Percentiles rank a stretch among this genome's conserved stretches.
These are phyloP conservation scores for Enteromius treurensis DNA, from an alignment of 2,797 vertebrate genomes.

Conservation along the genomic window DNA sequence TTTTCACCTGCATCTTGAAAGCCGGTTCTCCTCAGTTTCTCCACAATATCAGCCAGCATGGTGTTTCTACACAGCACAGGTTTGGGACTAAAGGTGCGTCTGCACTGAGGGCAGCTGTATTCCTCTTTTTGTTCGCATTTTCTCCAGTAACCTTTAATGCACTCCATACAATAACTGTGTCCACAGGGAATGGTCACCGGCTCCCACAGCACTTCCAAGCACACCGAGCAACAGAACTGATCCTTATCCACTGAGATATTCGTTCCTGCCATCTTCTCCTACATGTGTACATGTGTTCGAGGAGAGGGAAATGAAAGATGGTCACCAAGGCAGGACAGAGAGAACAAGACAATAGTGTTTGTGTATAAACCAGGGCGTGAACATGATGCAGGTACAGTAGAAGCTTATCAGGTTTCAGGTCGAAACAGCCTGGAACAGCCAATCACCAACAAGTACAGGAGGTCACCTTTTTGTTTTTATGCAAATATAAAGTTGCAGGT, in stretches of 20 bases:
- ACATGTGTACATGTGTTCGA: background rate
- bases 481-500: slow-evolving; percentile 15
- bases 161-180: slow-evolving; percentile 77
- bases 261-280: slow-evolving; percentile 52
- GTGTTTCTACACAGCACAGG: slow-evolving; percentile 76
- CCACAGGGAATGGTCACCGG: slow-evolving; percentile 80
- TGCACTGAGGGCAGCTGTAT: slow-evolving; percentile 78
- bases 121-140: slow-evolving; percentile 67
- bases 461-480: slow-evolving; percentile 22
- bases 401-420: slow-evolving; percentile 65
- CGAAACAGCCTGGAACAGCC: slow-evolving; percentile 57
- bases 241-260: slow-evolving; percentile 78
- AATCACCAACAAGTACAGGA: slow-evolving; percentile 59
- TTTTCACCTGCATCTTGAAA: background rate
- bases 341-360: slow-evolving; percentile 63
- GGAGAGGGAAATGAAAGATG: background rate
- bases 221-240: slow-evolving; percentile 76
- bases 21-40: slow-evolving; percentile 61
- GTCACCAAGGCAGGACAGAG: slow-evolving; percentile 33
- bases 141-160: slow-evolving; percentile 79
- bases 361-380: slow-evolving; percentile 51
- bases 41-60: slow-evolving; percentile 73
- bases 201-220: slow-evolving; percentile 74
- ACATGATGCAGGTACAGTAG: slow-evolving; percentile 41
- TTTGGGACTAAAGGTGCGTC: slow-evolving; percentile 70